Evolutionary conservation across 2,113 vertebrate species (phyloP).

Genomic region (Australoheros scitulus): DNA sequence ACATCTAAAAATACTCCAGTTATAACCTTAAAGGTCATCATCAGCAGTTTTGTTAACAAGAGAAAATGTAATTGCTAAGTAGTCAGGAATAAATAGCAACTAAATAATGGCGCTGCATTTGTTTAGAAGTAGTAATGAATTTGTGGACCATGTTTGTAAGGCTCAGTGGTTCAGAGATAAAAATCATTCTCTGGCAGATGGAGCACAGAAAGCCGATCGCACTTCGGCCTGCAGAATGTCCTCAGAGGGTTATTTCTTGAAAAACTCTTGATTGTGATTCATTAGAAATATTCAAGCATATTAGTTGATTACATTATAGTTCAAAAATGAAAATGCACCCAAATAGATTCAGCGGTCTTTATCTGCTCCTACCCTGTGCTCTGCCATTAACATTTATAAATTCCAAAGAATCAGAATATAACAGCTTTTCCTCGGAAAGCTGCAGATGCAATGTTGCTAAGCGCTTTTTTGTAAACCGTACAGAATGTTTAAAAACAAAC

Average conservation of each 20-base stretch:
- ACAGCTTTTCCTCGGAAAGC: slow-evolving; percentile 1
- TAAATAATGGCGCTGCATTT: neutral
- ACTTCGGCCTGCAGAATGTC: neutral
- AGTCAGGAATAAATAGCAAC: neutral
- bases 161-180: neutral
- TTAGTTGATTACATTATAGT: neutral
- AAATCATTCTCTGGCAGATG: neutral
- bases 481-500: neutral
- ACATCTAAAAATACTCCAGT: neutral
- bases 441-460: neutral
- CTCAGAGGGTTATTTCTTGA: neutral
- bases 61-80: neutral
- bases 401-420: neutral
- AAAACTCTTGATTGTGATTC: neutral
- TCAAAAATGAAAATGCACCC: neutral
- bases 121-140: neutral
- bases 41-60: neutral
- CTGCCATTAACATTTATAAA: neutral
- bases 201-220: neutral
- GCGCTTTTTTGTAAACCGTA: slow-evolving; percentile 35
- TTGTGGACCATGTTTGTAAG: neutral
- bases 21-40: neutral
- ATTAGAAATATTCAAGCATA: neutral
- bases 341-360: neutral
- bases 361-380: neutral